Conservation (phyloP, 2,113 vertebrate genomes). For the Cryptomyrus ogoouensis region DNA sequence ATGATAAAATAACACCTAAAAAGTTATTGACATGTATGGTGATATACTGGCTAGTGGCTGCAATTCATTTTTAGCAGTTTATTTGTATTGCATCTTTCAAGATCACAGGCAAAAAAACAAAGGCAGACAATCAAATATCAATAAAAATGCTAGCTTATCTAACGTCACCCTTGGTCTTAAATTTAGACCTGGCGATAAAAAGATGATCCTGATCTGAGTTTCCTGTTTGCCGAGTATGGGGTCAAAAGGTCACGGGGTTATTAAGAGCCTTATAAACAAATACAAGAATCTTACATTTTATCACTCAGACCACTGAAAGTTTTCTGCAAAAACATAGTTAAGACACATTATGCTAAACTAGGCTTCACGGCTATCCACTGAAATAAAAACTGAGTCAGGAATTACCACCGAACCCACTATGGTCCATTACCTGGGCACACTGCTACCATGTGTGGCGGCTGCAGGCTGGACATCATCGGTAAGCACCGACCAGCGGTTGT, state of each 20-base stretch:
- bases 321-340: background rate
- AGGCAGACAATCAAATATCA: background rate
- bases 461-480: conserved; percentile 20
- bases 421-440: conserved; percentile 18
- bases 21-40: background rate
- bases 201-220: background rate
- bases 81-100: background rate
- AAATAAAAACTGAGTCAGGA: background rate
- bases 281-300: background rate
- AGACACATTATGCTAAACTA: background rate
- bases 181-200: background rate
- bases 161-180: background rate
- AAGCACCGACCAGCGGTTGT: conserved; percentile 22
- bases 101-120: background rate
- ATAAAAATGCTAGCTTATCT: background rate
- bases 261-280: background rate
- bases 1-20: background rate
- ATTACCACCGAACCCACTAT: background rate
- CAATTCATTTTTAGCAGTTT: background rate
- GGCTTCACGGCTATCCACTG: background rate
- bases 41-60: background rate
- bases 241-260: background rate
- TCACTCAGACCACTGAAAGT: background rate
- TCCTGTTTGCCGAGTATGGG: background rate
- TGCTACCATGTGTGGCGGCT: background rate